A percentile compares a stretch with the other conserved stretches of the same genome.
Evolutionary conservation across 2,113 vertebrate genomes (phyloP).

Genomic region (Orthonyx spaldingii): DNA sequence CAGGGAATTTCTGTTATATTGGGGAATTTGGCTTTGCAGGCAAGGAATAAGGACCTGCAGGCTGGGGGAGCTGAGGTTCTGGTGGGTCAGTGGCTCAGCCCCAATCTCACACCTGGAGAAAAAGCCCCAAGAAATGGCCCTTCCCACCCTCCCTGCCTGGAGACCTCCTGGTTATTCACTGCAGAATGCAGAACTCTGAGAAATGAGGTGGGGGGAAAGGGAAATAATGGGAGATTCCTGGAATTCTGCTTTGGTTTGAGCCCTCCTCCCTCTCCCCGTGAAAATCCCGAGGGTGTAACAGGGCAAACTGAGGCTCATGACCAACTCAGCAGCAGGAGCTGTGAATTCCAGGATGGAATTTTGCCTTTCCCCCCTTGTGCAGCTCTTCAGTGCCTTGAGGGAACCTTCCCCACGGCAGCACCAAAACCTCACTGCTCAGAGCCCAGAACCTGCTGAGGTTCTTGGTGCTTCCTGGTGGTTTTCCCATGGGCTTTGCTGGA

Average conservation of each 20-base stretch:
- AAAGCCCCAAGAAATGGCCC: not conserved
- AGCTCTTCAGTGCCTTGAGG: not conserved
- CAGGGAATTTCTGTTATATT: accelerated
- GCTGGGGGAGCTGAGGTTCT: not conserved
- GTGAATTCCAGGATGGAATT: accelerated
- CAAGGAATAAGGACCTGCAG: not conserved
- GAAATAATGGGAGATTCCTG: not conserved
- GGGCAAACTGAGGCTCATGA: accelerated
- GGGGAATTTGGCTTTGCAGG: not conserved
- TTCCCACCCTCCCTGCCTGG: accelerated
- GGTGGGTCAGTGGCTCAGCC: accelerated
- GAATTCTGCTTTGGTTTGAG: not conserved
- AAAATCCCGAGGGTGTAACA: accelerated
- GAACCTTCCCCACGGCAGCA: accelerated
- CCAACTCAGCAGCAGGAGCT: not conserved
- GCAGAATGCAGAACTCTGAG: no score
- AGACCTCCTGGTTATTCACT: accelerated
- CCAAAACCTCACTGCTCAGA: accelerated
- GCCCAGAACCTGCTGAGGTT: not conserved
- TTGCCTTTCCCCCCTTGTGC: accelerated
- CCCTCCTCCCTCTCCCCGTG: no score
- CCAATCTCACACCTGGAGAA: not conserved
- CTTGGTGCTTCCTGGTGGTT: not conserved
- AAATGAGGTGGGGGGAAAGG: accelerated
- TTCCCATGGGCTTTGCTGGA: not conserved